Conservation (phyloP, 2,888 invertebrate species). For the Nomada hirtipes region DNA sequence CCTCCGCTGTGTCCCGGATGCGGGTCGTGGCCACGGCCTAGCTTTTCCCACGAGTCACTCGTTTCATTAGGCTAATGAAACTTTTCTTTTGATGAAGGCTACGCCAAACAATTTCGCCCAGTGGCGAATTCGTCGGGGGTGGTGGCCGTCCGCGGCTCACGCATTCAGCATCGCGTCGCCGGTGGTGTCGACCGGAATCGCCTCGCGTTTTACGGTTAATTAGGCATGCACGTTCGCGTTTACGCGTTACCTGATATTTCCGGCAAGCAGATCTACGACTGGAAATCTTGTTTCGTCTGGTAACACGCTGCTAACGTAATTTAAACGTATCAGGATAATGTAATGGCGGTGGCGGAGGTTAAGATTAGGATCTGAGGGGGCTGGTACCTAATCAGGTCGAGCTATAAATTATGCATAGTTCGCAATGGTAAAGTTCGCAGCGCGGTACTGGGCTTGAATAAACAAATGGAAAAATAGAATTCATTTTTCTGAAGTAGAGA, state of each 20-base stretch:
- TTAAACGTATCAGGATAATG: not conserved
- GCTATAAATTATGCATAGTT: too few relatives aligned
- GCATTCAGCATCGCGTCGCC: slow-evolving; percentile 50
- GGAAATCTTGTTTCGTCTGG: not conserved
- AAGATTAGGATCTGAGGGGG: not conserved
- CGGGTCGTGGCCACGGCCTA: slow-evolving; percentile 65
- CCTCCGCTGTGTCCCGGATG: slow-evolving; percentile 48
- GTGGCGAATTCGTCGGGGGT: slow-evolving; percentile 29
- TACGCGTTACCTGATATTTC: slow-evolving; percentile 20
- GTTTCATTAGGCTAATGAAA: slow-evolving; percentile 80
- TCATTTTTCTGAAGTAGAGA: too few relatives aligned
- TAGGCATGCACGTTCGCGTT: slow-evolving; percentile 11
- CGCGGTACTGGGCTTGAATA: not conserved
- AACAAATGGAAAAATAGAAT: too few relatives aligned
- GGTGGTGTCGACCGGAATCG: slow-evolving; percentile 44
- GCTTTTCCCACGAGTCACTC: slow-evolving; percentile 70
- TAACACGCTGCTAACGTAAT: too few relatives aligned
- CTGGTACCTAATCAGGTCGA: too few relatives aligned
- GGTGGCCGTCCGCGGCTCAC: slow-evolving; percentile 3
- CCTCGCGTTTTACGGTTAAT: slow-evolving; percentile 46
- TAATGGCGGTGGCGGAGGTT: not conserved
- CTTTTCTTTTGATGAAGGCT: slow-evolving; percentile 70
- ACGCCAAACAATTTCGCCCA: slow-evolving; percentile 64
- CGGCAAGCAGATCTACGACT: too few relatives aligned
- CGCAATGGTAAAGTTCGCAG: not conserved